Conservation (phyloP, 2,888 invertebrate species). For the Neuroscelio doddi region DNA sequence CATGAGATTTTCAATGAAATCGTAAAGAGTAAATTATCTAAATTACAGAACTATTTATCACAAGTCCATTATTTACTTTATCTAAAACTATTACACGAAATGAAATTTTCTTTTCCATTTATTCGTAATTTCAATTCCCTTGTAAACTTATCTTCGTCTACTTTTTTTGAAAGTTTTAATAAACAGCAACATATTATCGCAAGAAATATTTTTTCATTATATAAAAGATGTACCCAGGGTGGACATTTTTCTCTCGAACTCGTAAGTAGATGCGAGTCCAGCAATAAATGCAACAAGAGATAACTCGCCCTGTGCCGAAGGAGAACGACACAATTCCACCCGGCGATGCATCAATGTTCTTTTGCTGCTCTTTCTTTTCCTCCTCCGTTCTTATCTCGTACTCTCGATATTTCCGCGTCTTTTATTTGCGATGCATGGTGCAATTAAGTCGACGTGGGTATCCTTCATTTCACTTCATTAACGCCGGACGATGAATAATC, state of each 20-base stretch:
- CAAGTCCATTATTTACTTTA: too few species aligned
- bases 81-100: too few species aligned
- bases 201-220: too few species aligned
- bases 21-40: too few species aligned
- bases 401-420: constrained; percentile 7
- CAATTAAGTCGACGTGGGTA: constrained; percentile 37
- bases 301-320: constrained; percentile 12
- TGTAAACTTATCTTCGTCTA: too few species aligned
- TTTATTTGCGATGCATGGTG: constrained; percentile 30
- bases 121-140: too few species aligned
- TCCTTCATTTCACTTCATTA: constrained; percentile 40
- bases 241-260: constrained; percentile 11
- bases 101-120: too few species aligned
- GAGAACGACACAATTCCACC: constrained; percentile 21
- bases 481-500: constrained; percentile 28
- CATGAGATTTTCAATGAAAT: too few species aligned
- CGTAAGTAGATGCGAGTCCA: constrained; percentile 19
- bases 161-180: too few species aligned
- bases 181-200: too few species aligned
- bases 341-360: constrained; percentile 11
- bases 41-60: too few species aligned
- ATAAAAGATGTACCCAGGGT: neutral
- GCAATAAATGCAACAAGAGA: constrained; percentile 24
- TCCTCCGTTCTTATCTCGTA: constrained; percentile 12
- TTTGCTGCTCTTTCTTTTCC: neutral